Conservation (phyloP, 2,113 vertebrate genomes). For the Ailuropoda melanoleuca region DNA sequence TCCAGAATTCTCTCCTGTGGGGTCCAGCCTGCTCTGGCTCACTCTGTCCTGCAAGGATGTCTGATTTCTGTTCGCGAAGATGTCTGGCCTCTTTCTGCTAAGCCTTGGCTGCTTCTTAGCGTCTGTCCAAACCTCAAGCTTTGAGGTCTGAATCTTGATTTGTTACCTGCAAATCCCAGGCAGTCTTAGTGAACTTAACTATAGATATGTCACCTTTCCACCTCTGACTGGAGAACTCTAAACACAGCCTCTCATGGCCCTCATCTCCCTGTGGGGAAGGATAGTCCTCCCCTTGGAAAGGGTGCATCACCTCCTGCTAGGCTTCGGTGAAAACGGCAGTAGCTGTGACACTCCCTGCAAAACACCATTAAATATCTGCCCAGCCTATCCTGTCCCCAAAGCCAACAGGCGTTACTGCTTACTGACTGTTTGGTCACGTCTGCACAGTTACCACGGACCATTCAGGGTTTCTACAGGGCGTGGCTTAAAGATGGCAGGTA, state of each 20-base stretch:
- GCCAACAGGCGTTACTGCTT: background rate
- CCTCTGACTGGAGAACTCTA: background rate
- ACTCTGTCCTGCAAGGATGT: background rate
- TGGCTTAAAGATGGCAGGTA: background rate
- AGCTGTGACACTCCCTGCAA: rapidly evolving
- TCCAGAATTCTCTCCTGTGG: background rate
- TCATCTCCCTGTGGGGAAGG: background rate
- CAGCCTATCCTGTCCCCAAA: background rate
- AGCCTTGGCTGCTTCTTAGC: background rate
- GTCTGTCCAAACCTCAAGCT: background rate
- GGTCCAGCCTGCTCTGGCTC: background rate
- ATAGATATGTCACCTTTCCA: rapidly evolving
- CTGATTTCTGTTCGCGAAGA: background rate
- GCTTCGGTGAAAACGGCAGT: background rate
- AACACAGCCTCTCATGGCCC: background rate
- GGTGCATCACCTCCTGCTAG: background rate
- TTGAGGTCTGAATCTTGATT: background rate
- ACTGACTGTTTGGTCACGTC: too few relatives aligned
- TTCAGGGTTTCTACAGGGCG: background rate
- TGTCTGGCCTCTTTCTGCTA: background rate
- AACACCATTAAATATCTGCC: background rate
- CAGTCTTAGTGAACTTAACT: background rate
- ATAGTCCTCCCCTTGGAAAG: background rate
- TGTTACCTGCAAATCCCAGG: background rate
- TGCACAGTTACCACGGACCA: background rate